phyloP scores from a whole-genome alignment of 64 coral and sea anemone species.

The Dendrophyllia cribrosa region DNA sequence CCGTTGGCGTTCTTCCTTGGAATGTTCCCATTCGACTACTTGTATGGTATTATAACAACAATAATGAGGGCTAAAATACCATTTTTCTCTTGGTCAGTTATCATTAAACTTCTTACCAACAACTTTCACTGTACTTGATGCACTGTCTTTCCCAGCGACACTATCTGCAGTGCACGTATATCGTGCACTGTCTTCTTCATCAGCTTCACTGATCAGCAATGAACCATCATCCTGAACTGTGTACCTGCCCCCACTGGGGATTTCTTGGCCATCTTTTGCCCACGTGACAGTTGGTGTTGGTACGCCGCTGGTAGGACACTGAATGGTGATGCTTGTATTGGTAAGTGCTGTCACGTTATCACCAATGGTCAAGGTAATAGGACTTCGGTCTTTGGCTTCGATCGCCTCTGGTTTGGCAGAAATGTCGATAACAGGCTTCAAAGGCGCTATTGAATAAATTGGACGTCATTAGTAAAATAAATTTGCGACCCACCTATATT shows the following conservation, averaged over 20 bases:
- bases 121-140: neutral
- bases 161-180: conserved; percentile 48
- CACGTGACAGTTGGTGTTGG: conserved; percentile 48
- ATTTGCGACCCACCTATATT: no score
- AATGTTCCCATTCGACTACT: no score
- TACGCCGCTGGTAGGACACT: conserved; percentile 30
- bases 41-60: no score
- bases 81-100: no score
- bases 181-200: conserved; percentile 19
- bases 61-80: no score
- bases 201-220: conserved; percentile 31
- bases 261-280: conserved; percentile 37
- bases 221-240: conserved; percentile 24
- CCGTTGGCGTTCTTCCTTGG: no score
- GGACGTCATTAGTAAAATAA: no score
- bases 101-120: neutral
- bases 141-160: conserved; percentile 15
- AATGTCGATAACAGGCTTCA: conserved; percentile 58
- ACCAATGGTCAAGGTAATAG: conserved; percentile 17
- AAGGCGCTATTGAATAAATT: conserved; percentile 47
- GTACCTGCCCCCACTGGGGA: conserved; percentile 6
- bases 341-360: conserved; percentile 56
- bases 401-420: conserved; percentile 13
- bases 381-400: neutral
- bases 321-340: conserved; percentile 29